phyloP scores from a whole-genome alignment of 2,797 vertebrate genomes.

The Lacerta agilis region DNA sequence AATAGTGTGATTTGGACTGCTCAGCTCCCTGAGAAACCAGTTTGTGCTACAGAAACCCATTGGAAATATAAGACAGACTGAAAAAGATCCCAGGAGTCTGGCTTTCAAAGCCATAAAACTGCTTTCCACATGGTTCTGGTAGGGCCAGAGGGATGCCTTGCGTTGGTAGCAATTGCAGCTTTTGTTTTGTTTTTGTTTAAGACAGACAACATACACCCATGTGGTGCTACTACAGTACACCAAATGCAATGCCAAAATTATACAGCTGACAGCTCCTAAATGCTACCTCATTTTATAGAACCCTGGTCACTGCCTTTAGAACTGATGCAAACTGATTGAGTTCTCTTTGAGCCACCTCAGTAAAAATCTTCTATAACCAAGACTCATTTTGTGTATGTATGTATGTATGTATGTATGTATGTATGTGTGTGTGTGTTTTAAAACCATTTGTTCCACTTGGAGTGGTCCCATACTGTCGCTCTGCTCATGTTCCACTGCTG shows the following conservation, averaged over 20 bases:
- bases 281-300: conserved; percentile 33
- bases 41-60: conserved; percentile 31
- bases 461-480: conserved; percentile 66
- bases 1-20: neutral
- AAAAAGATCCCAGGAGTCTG: conserved; percentile 35
- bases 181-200: neutral
- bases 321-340: conserved; percentile 50
- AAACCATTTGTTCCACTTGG: conserved; percentile 56
- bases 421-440: conserved; percentile 9
- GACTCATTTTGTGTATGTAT: conserved; percentile 29
- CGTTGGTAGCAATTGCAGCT: conserved; percentile 33
- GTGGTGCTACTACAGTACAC: conserved; percentile 40
- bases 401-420: conserved; percentile 3
- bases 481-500: conserved; percentile 21
- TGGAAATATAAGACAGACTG: conserved; percentile 10
- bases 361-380: conserved; percentile 49
- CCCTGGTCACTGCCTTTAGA: neutral
- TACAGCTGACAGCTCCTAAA: conserved; percentile 31
- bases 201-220: conserved; percentile 8
- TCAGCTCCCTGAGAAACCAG: conserved; percentile 34
- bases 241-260: conserved; percentile 43
- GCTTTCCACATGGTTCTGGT: conserved; percentile 27
- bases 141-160: conserved; percentile 20
- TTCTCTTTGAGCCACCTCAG: conserved; percentile 24
- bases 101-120: conserved; percentile 24